These are phyloP conservation scores for Caenorhabditis plicata DNA, from an alignment of 2,888 invertebrate genomes.

Conservation along the genomic window DNA sequence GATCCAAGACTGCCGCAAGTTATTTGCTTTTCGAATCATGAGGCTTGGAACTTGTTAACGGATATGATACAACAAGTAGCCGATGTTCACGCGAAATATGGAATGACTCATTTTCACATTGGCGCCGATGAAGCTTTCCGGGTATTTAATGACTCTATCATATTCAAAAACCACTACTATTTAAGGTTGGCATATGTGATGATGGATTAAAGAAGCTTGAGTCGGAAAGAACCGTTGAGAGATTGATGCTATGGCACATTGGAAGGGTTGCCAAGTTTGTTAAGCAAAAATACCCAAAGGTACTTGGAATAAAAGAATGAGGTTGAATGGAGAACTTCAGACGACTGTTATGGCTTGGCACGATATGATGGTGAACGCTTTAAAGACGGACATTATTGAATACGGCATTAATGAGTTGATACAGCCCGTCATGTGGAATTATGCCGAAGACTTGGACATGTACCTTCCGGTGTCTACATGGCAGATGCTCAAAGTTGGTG, in stretches of 20 bases:
- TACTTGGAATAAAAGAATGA: background rate
- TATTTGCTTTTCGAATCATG: constrained; percentile 61
- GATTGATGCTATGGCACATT: constrained; percentile 61
- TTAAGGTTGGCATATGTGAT: constrained; percentile 57
- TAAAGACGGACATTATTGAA: constrained; percentile 47
- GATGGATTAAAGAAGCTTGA: constrained; percentile 38
- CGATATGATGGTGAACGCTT: constrained; percentile 60
- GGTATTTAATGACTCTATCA: constrained; percentile 16
- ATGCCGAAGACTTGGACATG: constrained; percentile 62
- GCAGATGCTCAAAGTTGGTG: constrained; percentile 68
- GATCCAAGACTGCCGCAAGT: constrained; percentile 69
- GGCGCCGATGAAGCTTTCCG: constrained; percentile 69
- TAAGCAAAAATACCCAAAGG: constrained; percentile 35
- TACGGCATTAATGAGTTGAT: constrained; percentile 47
- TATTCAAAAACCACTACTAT: background rate
- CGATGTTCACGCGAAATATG: constrained; percentile 67
- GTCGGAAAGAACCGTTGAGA: constrained; percentile 29
- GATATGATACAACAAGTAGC: constrained; percentile 63
- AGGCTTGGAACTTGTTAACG: constrained; percentile 66
- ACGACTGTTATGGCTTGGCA: constrained; percentile 64
- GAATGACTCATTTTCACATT: constrained; percentile 72
- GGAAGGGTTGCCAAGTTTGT: constrained; percentile 52
- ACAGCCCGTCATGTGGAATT: constrained; percentile 64
- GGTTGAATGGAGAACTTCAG: too few species aligned
- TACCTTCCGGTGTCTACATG: constrained; percentile 69